Evolutionary conservation across 2,113 vertebrate species (phyloP).

Genomic region (Nyctereutes procyonoides): DNA sequence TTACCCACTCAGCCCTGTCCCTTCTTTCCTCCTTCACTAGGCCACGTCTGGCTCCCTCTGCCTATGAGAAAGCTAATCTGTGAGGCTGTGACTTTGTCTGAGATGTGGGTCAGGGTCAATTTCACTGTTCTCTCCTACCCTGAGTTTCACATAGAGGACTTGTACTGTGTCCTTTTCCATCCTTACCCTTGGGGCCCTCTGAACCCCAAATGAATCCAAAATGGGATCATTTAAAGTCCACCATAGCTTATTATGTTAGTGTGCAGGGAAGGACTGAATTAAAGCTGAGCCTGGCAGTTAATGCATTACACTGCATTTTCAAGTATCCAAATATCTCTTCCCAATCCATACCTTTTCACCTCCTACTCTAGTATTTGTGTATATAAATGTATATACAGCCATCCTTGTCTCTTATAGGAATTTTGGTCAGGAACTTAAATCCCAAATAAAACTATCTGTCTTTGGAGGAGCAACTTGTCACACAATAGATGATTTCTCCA

Average conservation of each 20-base stretch:
- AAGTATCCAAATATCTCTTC: conserved; percentile 14
- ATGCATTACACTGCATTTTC: not conserved
- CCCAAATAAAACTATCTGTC: not conserved
- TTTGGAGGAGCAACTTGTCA: not conserved
- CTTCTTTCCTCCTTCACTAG: not conserved
- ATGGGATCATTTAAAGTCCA: not conserved
- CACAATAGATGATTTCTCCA: not conserved
- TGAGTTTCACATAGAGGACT: not conserved
- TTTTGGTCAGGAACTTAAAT: conserved; percentile 40
- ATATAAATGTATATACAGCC: not conserved
- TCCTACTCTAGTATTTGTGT: not conserved
- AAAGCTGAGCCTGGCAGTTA: not conserved
- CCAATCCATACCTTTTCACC: not conserved
- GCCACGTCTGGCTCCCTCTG: not conserved
- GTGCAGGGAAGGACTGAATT: not conserved
- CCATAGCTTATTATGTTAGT: not conserved
- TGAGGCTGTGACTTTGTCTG: not conserved
- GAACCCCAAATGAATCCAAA: not conserved
- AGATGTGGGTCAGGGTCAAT: not conserved
- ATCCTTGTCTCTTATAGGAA: not conserved
- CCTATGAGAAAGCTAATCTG: not conserved
- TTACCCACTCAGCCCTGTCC: not conserved
- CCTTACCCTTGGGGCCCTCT: not conserved
- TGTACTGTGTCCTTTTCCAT: not conserved
- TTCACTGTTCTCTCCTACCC: not conserved